These are phyloP conservation scores for Phalloptychus januarius DNA, from an alignment of 2,797 vertebrate species.

Conservation along the genomic window DNA sequence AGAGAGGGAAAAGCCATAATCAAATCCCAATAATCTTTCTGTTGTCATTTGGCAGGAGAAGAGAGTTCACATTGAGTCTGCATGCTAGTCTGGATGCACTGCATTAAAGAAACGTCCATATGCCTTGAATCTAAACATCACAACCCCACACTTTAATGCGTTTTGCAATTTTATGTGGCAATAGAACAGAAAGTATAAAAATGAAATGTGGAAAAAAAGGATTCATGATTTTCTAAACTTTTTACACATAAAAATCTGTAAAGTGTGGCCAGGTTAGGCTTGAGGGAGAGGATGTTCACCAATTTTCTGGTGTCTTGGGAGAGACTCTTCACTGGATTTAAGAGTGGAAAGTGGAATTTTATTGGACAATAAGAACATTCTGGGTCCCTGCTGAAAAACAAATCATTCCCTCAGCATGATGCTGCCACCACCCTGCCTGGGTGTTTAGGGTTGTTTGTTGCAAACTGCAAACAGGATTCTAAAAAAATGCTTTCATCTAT, in stretches of 20 bases:
- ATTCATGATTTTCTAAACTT: background rate
- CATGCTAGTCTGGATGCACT: background rate
- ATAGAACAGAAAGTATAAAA: background rate
- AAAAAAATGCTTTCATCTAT: background rate
- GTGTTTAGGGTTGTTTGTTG: background rate
- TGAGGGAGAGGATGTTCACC: background rate
- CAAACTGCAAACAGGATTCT: background rate
- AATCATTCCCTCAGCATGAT: background rate
- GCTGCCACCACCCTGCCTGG: background rate
- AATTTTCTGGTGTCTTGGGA: background rate
- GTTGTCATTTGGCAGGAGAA: conserved; percentile 1
- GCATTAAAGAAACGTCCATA: background rate
- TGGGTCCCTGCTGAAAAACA: background rate
- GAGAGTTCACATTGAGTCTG: conserved; percentile 14
- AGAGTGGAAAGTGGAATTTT: background rate
- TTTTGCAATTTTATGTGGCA: background rate
- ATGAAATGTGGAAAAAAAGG: background rate
- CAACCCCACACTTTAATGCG: background rate
- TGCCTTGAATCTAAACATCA: background rate
- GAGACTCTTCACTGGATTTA: background rate
- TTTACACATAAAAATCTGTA: background rate
- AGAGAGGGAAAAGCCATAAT: conserved; percentile 13
- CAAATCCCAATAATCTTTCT: conserved; percentile 28
- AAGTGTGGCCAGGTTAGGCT: background rate
- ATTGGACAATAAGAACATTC: background rate